Percentiles rank a stretch among this genome's conserved stretches.
Evolutionary conservation across 2,888 invertebrate species (phyloP).

Genomic region (Cartodere bifasciata): DNA sequence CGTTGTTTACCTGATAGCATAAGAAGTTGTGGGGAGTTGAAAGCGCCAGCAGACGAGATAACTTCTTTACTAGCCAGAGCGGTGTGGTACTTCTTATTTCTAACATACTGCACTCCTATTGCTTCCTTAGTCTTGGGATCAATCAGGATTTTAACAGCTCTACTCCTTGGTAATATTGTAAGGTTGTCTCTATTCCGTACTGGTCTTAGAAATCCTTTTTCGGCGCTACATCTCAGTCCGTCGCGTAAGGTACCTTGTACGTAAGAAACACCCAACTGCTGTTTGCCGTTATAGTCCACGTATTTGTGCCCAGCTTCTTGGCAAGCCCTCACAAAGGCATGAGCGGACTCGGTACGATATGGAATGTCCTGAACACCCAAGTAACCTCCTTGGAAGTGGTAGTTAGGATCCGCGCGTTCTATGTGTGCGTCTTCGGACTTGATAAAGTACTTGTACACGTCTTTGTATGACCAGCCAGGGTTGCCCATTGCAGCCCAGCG

Average conservation of each 20-base stretch:
- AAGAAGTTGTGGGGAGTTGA: slow-evolving; percentile 79
- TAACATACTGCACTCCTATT: slow-evolving; percentile 53
- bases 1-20: slow-evolving; percentile 81
- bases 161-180: slow-evolving; percentile 47
- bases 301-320: slow-evolving; percentile 51
- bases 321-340: slow-evolving; percentile 48
- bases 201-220: slow-evolving; percentile 50
- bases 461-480: slow-evolving; percentile 40
- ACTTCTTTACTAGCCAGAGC: slow-evolving; percentile 64
- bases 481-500: slow-evolving; percentile 46
- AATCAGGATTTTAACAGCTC: slow-evolving; percentile 54
- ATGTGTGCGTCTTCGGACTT: slow-evolving; percentile 31
- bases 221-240: slow-evolving; percentile 53
- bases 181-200: slow-evolving; percentile 50
- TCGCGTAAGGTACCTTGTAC: slow-evolving; percentile 47
- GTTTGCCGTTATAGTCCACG: slow-evolving; percentile 55
- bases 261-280: slow-evolving; percentile 46
- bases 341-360: slow-evolving; percentile 35
- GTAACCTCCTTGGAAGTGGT: slow-evolving; percentile 26
- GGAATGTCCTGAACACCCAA: slow-evolving; percentile 32
- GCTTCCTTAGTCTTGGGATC: slow-evolving; percentile 48
- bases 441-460: slow-evolving; percentile 35
- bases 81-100: slow-evolving; percentile 32
- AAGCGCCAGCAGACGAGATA: slow-evolving; percentile 73
- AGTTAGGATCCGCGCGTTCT: slow-evolving; percentile 26